Evolutionary conservation across 2,113 vertebrate species (phyloP), one percentile per base, ranked within the genome.

Genomic region (Malurus cyaneus): DNA sequence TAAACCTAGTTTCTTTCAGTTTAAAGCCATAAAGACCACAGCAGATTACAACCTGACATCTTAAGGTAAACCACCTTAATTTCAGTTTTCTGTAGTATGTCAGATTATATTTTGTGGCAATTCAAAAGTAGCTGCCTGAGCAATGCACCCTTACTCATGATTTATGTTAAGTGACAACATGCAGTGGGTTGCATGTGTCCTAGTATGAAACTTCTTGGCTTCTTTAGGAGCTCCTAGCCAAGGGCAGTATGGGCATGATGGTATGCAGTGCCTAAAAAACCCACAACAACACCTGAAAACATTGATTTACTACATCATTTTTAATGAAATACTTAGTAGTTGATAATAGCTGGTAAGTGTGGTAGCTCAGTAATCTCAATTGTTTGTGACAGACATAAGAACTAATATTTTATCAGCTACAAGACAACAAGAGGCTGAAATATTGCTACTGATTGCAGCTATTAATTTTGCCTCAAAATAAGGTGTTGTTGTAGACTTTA

Each of bases 381-480:
- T 85, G 80, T 39, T 74, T 89, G 16, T 79, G 73, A 46, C 44
- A 81, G 41, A 79, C 39, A 77, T 67, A 60, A 85, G 39, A 69
- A 60, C 86, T 66, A 97, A 78, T 96, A 94, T 87, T 93, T 94
- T 89, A 88, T 49, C 29, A 46, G 10, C 41, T 94, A 65, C 42
- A 80, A 92, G 52, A 53, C 84, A 41, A 39, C 49, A 81, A 72
- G 42, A 87, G 50, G 19, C 13, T 87, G 50, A 81, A 85, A 72
- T 85, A 87, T 29, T 62, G 29, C 18, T 66, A 29, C 32, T 64
- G 76, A n/a, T 77, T 85, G 79, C 24, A 47, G 69, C 64, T 92
- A 54, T 82, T 93, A 92, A 82, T 62, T 95, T 88, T 87, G 47
- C 42, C 73, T 69, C 64, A 74, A 17, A 73, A 23, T 52, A 85